These are phyloP conservation scores for Matsumurasca onukii DNA, from an alignment of 1,140 invertebrate genomes.

Conservation along the genomic window DNA sequence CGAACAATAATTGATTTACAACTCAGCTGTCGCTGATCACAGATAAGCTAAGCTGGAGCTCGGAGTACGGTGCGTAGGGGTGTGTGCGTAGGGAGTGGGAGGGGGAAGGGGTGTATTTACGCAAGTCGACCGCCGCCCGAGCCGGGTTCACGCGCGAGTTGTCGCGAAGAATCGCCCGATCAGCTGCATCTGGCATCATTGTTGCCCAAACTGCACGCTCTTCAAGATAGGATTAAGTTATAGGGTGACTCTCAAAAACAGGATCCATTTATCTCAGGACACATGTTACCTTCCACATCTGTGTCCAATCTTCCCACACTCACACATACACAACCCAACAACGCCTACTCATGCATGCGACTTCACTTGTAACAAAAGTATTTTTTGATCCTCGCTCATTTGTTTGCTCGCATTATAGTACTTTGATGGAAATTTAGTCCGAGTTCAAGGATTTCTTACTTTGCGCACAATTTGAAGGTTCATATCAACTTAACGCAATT, in stretches of 20 bases:
- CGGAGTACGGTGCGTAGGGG: neutral
- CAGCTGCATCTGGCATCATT: slow-evolving; percentile 25
- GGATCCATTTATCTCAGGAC: slow-evolving; percentile 24
- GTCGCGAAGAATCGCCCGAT: slow-evolving; percentile 19
- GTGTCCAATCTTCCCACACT: neutral
- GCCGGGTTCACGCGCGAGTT: slow-evolving; percentile 14
- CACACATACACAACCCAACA: too few relatives aligned
- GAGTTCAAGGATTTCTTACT: too few relatives aligned
- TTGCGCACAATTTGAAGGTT: too few relatives aligned
- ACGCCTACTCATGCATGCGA: too few relatives aligned
- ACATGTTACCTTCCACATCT: slow-evolving; percentile 15
- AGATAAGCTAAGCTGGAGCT: too few relatives aligned
- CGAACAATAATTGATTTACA: too few relatives aligned
- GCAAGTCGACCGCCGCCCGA: slow-evolving; percentile 18
- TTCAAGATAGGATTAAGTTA: slow-evolving; percentile 27
- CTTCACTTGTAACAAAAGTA: too few relatives aligned
- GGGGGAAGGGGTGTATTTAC: neutral
- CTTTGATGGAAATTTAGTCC: too few relatives aligned
- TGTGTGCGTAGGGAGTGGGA: neutral
- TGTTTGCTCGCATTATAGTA: too few relatives aligned
- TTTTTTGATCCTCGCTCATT: too few relatives aligned
- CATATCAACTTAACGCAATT: too few relatives aligned
- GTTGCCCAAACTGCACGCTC: slow-evolving; percentile 24
- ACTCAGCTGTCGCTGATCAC: too few relatives aligned
- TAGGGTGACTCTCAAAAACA: slow-evolving; percentile 26